These are phyloP conservation scores for Microctonus aethiopoides DNA, from an alignment of 2,888 invertebrate species.

Conservation along the genomic window DNA sequence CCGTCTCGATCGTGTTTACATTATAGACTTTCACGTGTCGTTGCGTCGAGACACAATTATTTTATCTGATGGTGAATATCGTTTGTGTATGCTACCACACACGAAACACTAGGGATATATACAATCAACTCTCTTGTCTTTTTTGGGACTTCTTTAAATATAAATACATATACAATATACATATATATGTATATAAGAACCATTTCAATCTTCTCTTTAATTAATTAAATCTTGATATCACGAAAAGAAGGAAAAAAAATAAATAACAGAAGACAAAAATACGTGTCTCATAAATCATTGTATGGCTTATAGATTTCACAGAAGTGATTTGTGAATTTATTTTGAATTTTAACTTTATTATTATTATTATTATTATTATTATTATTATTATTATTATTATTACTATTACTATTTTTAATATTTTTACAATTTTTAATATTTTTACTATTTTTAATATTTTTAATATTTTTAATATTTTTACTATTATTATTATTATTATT, in stretches of 20 bases:
- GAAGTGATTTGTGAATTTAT: conserved; percentile 13
- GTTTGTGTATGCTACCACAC: conserved; percentile 18
- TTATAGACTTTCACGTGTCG: conserved; percentile 9
- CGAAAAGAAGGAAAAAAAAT: neutral
- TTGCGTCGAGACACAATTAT: conserved; percentile 14
- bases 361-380: neutral
- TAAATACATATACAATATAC: too few species aligned
- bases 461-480: neutral
- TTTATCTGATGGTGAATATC: conserved; percentile 19
- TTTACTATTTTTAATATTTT: too few species aligned
- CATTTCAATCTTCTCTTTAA: conserved; percentile 26
- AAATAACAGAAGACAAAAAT: neutral
- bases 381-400: neutral
- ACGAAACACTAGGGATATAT: neutral
- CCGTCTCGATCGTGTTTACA: conserved; percentile 5
- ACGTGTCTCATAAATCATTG: conserved; percentile 23
- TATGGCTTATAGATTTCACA: conserved; percentile 14
- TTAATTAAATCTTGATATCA: conserved; percentile 34
- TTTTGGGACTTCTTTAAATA: neutral
- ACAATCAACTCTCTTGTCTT: neutral
- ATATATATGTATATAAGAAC: neutral
- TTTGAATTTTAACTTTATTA: neutral
- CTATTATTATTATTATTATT: neutral
- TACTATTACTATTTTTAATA: neutral
- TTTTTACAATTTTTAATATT: neutral